phyloP scores from a whole-genome alignment of 1,140 invertebrate genomes.

The Pseudoatta argentina region DNA sequence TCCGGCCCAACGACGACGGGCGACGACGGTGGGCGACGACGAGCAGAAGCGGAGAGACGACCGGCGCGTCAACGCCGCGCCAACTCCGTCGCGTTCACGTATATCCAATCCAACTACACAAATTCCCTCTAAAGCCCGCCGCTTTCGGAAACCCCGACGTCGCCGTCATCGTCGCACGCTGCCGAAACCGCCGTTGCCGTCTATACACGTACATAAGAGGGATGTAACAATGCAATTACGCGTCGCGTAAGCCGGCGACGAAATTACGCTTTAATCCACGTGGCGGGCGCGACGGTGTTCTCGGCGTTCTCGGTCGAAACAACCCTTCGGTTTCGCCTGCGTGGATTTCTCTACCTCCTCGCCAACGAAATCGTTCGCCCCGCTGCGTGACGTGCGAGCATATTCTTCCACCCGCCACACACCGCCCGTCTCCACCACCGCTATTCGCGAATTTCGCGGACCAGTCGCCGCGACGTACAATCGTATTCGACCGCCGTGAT shows the following conservation, averaged over 20 bases:
- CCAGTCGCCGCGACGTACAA: slow-evolving; percentile 33
- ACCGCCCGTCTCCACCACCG: neutral
- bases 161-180: slow-evolving; percentile 39
- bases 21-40: neutral
- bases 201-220: slow-evolving; percentile 78
- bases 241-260: slow-evolving; percentile 83
- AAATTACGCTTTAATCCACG: slow-evolving; percentile 85
- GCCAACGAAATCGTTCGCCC: slow-evolving; percentile 3
- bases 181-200: slow-evolving; percentile 48
- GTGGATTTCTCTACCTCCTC: neutral
- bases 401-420: slow-evolving; percentile 35
- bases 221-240: slow-evolving; percentile 85
- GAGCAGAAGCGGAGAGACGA: slow-evolving; percentile 54
- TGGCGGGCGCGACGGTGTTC: slow-evolving; percentile 53
- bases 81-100: slow-evolving; percentile 72
- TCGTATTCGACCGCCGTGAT: slow-evolving; percentile 67
- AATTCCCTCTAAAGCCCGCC: slow-evolving; percentile 81
- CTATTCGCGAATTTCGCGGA: slow-evolving; percentile 65
- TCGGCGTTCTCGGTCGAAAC: slow-evolving; percentile 42
- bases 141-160: slow-evolving; percentile 57
- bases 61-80: slow-evolving; percentile 74
- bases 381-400: neutral
- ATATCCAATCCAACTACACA: slow-evolving; percentile 83
- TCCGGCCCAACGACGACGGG: slow-evolving; percentile 69
- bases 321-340: slow-evolving; percentile 22